phyloP scores from a whole-genome alignment of 2,113 vertebrate species.

The Silurus asotus region DNA sequence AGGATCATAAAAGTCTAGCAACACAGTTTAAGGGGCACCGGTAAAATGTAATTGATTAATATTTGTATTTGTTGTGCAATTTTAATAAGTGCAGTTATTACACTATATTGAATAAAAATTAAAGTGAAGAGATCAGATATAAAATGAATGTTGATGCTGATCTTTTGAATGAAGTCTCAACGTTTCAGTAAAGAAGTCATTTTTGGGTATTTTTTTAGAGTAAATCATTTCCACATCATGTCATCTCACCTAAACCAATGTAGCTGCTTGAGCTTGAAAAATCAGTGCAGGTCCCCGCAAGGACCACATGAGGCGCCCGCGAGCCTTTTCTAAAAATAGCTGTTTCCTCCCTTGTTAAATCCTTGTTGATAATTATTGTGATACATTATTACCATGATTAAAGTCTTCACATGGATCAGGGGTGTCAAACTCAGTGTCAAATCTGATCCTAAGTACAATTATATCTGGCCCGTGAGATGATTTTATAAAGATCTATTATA shows the following conservation, averaged over 20 bases:
- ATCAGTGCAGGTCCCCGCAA: neutral
- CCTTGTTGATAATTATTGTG: too few relatives aligned
- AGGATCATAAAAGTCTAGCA: conserved; percentile 67
- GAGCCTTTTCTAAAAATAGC: too few relatives aligned
- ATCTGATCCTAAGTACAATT: too few relatives aligned
- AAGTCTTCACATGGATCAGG: too few relatives aligned
- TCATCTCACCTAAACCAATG: neutral
- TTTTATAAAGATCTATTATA: too few relatives aligned
- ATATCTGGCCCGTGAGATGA: too few relatives aligned
- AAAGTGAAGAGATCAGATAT: neutral
- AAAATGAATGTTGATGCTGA: neutral
- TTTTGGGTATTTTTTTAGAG: too few relatives aligned
- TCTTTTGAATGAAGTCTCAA: neutral
- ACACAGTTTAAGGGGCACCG: conserved; percentile 66
- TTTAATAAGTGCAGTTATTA: neutral
- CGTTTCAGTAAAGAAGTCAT: neutral
- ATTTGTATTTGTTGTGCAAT: neutral
- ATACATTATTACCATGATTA: too few relatives aligned
- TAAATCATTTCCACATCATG: neutral
- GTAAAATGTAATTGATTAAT: conserved; percentile 13
- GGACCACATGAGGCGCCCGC: too few relatives aligned
- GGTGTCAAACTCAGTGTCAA: too few relatives aligned
- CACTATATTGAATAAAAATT: neutral
- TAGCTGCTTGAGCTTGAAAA: neutral
- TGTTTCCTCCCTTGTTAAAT: too few relatives aligned